A percentile compares a stretch with the other conserved stretches of the same genome.
Conservation (phyloP, 2,888 invertebrate species). For the Amphipyra berbera region DNA sequence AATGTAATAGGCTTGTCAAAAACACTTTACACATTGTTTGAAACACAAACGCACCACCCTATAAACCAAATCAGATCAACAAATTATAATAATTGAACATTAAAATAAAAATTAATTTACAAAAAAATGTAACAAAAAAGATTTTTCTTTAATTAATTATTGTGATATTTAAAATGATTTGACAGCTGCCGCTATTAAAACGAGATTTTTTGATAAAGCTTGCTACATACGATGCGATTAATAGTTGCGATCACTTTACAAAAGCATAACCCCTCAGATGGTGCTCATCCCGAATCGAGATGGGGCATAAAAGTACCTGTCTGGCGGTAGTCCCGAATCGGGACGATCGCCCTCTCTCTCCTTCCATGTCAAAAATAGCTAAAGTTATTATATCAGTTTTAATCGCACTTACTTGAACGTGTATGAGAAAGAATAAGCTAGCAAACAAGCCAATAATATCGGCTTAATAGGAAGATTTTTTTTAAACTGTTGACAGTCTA, state of each 20-base stretch:
- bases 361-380: no score
- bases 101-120: not conserved
- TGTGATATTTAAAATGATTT: not conserved
- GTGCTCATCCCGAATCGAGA: no score
- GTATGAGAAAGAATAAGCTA: no score
- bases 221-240: not conserved
- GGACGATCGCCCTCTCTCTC: no score
- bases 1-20: not conserved
- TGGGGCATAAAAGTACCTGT: no score
- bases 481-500: no score
- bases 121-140: constrained; percentile 1
- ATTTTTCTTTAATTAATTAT: not conserved
- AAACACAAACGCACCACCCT: constrained; percentile 14
- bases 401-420: no score
- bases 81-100: constrained; percentile 3
- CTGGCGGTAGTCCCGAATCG: no score
- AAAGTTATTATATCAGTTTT: no score
- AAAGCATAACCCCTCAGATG: not conserved
- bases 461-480: no score
- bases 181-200: constrained; percentile 5
- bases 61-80: not conserved
- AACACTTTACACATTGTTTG: constrained; percentile 1
- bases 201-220: not conserved
- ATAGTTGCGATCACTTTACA: not conserved
- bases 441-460: no score